A percentile compares a stretch with the other conserved stretches of the same genome.
These are phyloP conservation scores for Rana temporaria DNA, from an alignment of 2,113 vertebrate genomes.

Conservation along the genomic window DNA sequence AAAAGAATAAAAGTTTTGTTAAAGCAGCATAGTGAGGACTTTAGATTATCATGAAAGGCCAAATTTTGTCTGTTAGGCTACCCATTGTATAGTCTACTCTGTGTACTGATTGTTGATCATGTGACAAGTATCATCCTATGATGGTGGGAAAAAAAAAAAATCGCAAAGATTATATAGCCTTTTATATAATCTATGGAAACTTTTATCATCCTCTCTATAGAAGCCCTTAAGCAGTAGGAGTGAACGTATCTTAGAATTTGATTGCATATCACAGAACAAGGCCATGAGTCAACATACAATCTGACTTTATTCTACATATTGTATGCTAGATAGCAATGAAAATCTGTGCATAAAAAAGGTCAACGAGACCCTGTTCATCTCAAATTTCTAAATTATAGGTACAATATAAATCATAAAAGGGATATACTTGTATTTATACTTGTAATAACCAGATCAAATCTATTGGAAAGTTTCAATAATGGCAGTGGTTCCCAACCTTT, in stretches of 20 bases:
- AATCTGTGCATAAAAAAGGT: no score
- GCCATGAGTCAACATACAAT: no score
- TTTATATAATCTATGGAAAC: constrained; percentile 7
- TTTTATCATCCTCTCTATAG: neutral
- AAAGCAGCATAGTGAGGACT: neutral
- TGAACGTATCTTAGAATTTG: neutral
- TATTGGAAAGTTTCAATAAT: no score
- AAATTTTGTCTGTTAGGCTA: neutral
- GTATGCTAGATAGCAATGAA: no score
- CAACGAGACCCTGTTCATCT: no score
- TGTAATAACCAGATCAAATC: no score
- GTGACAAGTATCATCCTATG: neutral
- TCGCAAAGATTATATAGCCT: neutral
- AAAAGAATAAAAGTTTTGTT: constrained; percentile 10
- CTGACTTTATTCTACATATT: no score
- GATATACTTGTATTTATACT: no score
- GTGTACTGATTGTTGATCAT: neutral
- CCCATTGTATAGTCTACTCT: neutral
- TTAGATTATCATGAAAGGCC: neutral
- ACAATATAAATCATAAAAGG: no score
- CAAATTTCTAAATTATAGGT: no score
- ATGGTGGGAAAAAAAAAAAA: constrained; percentile 5
- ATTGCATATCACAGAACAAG: neutral
- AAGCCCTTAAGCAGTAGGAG: neutral
- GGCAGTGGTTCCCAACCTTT: no score